phyloP scores from a whole-genome alignment of 2,113 vertebrate species.

The Hippopotamus amphibius region DNA sequence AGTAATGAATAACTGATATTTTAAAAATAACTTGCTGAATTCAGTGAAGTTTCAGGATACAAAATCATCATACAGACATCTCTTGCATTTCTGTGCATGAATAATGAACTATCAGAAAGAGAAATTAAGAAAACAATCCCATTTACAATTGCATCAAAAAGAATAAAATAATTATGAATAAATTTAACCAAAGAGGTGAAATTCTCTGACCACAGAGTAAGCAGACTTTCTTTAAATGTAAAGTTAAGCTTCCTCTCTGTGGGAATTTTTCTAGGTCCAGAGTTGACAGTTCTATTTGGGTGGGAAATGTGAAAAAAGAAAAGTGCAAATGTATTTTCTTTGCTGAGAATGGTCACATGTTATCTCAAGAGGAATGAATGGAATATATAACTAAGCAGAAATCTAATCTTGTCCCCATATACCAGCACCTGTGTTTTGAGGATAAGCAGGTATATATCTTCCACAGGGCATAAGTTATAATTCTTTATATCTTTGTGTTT shows the following conservation, averaged over 20 bases:
- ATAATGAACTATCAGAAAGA: background rate
- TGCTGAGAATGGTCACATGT: background rate
- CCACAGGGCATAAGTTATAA: background rate
- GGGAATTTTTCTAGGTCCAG: background rate
- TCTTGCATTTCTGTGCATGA: background rate
- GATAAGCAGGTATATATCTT: background rate
- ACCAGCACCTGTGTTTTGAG: background rate
- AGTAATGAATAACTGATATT: background rate
- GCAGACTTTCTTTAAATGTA: background rate
- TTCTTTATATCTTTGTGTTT: background rate
- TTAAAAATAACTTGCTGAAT: background rate
- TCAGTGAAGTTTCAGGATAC: background rate
- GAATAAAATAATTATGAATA: background rate
- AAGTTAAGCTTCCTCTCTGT: background rate
- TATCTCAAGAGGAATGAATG: background rate
- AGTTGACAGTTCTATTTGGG: background rate
- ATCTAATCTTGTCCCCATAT: background rate
- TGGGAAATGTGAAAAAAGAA: background rate
- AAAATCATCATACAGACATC: background rate
- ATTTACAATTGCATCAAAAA: background rate
- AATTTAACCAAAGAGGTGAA: background rate
- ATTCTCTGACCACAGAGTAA: background rate
- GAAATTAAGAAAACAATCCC: background rate
- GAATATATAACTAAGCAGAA: background rate
- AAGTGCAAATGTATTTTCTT: background rate